Percentiles rank a stretch among this genome's conserved stretches.
These are phyloP conservation scores for Xestia sexstrigata DNA, from an alignment of 2,888 invertebrate genomes.

Conservation along the genomic window DNA sequence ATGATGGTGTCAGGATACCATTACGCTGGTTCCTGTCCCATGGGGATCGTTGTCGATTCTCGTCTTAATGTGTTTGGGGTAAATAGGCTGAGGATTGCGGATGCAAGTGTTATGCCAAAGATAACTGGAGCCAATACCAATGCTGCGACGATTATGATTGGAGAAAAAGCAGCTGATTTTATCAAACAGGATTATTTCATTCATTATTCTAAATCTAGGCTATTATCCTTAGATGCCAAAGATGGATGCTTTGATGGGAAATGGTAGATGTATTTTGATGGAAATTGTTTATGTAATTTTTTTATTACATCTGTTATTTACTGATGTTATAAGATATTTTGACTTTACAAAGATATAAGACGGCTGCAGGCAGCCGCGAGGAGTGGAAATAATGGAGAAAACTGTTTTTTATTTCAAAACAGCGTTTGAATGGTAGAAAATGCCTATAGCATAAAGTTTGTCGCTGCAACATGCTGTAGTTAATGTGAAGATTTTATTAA, in stretches of 20 bases:
- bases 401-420: too few species aligned
- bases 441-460: not conserved
- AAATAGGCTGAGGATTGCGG: slow-evolving; percentile 91
- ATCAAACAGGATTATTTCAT: slow-evolving; percentile 62
- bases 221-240: not conserved
- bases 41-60: slow-evolving; percentile 93
- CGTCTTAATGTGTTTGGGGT: slow-evolving; percentile 92
- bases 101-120: slow-evolving; percentile 94
- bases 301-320: not conserved
- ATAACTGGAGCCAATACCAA: slow-evolving; percentile 92
- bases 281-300: not conserved
- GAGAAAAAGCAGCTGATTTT: slow-evolving; percentile 88
- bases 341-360: not conserved
- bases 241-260: not conserved
- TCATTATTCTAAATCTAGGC: not conserved
- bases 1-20: slow-evolving; percentile 93
- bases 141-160: slow-evolving; percentile 94
- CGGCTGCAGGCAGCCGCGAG: not conserved
- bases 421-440: not conserved
- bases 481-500: not conserved
- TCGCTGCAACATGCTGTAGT: not conserved
- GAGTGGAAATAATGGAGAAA: too few species aligned
- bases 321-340: not conserved
- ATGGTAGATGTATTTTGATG: not conserved
- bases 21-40: slow-evolving; percentile 92